Evolutionary conservation across 2,888 invertebrate species (phyloP).

Genomic region (Caprella mutica): DNA sequence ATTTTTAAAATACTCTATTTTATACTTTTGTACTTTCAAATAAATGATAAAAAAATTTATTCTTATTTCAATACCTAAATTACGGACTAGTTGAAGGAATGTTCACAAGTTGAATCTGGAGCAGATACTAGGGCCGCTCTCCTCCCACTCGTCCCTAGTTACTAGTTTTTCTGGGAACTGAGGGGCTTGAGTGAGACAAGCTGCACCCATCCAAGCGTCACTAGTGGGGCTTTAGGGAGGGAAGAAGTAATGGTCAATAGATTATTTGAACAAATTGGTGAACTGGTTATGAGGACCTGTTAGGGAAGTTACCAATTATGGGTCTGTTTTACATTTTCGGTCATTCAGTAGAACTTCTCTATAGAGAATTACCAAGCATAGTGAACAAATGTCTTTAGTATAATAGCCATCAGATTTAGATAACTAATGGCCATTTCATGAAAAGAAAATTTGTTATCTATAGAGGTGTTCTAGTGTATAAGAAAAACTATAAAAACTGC

Average conservation of each 20-base stretch:
- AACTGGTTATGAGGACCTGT: neutral
- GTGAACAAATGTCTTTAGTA: neutral
- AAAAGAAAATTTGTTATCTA: neutral
- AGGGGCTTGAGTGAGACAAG: slow-evolving; percentile 48
- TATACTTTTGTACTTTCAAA: too few relatives aligned
- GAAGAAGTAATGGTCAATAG: neutral
- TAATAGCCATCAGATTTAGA: neutral
- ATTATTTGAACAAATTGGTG: neutral
- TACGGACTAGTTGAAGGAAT: too few relatives aligned
- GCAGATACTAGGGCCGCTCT: slow-evolving; percentile 57
- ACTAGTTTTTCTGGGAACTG: slow-evolving; percentile 54
- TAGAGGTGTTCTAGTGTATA: neutral
- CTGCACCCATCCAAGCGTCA: slow-evolving; percentile 84
- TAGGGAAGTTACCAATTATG: too few relatives aligned
- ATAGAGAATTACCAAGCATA: neutral
- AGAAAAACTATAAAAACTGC: neutral
- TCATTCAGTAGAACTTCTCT: too few relatives aligned
- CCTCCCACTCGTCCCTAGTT: slow-evolving; percentile 77
- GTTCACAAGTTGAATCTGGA: slow-evolving; percentile 23
- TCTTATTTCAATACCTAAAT: too few relatives aligned
- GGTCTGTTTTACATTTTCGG: too few relatives aligned
- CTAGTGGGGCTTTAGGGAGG: slow-evolving; percentile 50
- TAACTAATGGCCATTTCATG: neutral
- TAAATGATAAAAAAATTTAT: too few relatives aligned
- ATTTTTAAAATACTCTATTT: too few relatives aligned